phyloP scores from a whole-genome alignment of 2,113 vertebrate genomes.

The Rhynchopsitta pachyrhyncha region DNA sequence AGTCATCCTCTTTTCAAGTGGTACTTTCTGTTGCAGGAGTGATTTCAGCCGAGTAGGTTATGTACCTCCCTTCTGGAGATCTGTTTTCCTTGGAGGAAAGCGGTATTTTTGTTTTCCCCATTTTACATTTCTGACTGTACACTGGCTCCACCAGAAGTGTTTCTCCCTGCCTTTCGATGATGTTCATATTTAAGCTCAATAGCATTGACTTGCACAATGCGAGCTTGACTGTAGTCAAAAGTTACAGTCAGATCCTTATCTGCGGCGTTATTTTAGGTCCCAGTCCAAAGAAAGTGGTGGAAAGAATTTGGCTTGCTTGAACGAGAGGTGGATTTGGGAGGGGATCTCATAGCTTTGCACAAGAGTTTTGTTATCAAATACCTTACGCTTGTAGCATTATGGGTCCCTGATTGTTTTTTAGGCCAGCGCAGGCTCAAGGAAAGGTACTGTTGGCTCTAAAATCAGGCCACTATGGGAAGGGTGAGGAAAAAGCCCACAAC shows the following conservation, averaged over 20 bases:
- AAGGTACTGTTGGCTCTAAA: not conserved
- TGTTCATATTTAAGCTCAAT: not conserved
- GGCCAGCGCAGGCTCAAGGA: not conserved
- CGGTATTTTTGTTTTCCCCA: not conserved
- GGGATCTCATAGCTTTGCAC: not conserved
- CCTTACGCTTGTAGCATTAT: not conserved
- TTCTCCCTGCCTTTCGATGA: not conserved
- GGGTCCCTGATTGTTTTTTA: not conserved
- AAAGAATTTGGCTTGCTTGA: conserved; percentile 36
- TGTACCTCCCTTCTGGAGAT: not conserved
- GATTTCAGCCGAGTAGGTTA: not conserved
- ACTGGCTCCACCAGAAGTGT: not conserved
- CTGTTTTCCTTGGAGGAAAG: not conserved
- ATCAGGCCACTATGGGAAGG: not conserved
- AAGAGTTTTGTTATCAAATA: conserved; percentile 29
- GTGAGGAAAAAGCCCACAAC: not conserved
- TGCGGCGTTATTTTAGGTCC: not conserved
- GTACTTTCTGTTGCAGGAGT: not conserved
- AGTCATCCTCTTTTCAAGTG: conserved; percentile 6
- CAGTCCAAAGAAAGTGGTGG: conserved; percentile 1
- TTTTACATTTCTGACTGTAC: not conserved
- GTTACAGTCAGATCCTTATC: conserved; percentile 55
- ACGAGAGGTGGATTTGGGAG: conserved; percentile 1
- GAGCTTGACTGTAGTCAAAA: conserved; percentile 20
- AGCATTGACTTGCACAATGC: conserved; percentile 15